These are phyloP conservation scores for Peucedramus taeniatus DNA, from an alignment of 2,113 vertebrate genomes.

Conservation along the genomic window DNA sequence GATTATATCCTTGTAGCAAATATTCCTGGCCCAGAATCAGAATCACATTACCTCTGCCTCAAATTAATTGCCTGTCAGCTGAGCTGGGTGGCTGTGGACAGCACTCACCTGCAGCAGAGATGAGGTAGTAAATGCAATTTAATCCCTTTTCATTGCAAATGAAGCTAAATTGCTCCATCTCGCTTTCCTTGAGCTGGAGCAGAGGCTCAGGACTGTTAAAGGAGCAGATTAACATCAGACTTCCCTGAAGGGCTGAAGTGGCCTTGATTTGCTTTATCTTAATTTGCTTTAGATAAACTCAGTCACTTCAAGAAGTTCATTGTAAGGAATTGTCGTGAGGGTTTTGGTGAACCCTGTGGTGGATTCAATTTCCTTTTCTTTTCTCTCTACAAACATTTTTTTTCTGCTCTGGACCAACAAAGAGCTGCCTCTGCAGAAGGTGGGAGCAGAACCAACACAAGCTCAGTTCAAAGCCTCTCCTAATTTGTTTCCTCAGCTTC, in stretches of 20 bases:
- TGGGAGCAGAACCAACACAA: background rate
- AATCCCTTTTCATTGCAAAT: background rate
- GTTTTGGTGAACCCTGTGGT: background rate
- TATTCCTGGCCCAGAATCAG: background rate
- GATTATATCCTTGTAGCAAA: background rate
- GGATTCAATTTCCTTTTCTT: background rate
- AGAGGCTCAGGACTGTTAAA: background rate
- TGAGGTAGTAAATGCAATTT: background rate
- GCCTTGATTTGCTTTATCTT: background rate
- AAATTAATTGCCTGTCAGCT: background rate
- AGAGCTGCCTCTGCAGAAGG: background rate
- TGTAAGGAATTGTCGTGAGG: background rate
- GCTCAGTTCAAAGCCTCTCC: background rate
- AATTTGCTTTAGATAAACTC: slow-evolving; percentile 7
- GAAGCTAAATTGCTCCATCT: background rate
- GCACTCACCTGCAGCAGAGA: background rate
- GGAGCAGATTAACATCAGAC: background rate
- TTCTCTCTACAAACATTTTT: background rate
- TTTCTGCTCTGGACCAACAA: background rate
- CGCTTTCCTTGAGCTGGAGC: background rate
- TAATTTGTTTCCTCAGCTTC: background rate
- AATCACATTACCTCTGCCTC: background rate
- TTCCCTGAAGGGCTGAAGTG: background rate
- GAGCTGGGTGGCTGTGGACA: background rate
- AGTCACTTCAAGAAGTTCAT: background rate